Conservation (phyloP, 2,888 invertebrate genomes). For the Geotrupes spiniger region DNA sequence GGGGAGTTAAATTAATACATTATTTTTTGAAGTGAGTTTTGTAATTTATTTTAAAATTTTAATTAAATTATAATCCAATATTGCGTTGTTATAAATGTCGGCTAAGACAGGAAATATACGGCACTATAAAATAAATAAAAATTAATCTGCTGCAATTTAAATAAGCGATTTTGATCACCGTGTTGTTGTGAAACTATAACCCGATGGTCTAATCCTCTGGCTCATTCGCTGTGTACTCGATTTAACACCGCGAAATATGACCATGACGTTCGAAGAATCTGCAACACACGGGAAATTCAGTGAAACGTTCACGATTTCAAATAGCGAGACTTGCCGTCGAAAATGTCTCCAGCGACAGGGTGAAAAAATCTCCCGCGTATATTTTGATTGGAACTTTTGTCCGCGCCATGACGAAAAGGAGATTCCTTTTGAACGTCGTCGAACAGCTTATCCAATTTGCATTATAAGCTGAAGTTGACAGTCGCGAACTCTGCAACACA, state of each 20-base stretch:
- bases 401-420: conserved; percentile 52
- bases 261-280: conserved; percentile 13
- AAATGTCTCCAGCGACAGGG: conserved; percentile 55
- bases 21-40: too few relatives aligned
- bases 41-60: too few relatives aligned
- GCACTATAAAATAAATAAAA: too few relatives aligned
- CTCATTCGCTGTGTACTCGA: conserved; percentile 23
- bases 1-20: too few relatives aligned
- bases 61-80: too few relatives aligned
- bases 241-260: conserved; percentile 21
- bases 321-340: conserved; percentile 47
- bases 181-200: too few relatives aligned
- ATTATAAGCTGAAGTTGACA: conserved; percentile 50
- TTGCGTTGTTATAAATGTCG: too few relatives aligned
- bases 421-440: conserved; percentile 45
- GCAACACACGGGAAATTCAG: neutral
- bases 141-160: too few relatives aligned
- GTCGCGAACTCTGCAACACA: conserved; percentile 49
- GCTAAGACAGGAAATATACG: too few relatives aligned
- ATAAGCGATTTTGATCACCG: too few relatives aligned
- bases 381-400: conserved; percentile 53
- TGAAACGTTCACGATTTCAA: too few relatives aligned
- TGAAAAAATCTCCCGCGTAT: conserved; percentile 52
- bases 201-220: too few relatives aligned
- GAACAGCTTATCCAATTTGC: conserved; percentile 47